Evolutionary conservation across 1,140 invertebrate species (phyloP).

Genomic region (Ganaspis sp.): DNA sequence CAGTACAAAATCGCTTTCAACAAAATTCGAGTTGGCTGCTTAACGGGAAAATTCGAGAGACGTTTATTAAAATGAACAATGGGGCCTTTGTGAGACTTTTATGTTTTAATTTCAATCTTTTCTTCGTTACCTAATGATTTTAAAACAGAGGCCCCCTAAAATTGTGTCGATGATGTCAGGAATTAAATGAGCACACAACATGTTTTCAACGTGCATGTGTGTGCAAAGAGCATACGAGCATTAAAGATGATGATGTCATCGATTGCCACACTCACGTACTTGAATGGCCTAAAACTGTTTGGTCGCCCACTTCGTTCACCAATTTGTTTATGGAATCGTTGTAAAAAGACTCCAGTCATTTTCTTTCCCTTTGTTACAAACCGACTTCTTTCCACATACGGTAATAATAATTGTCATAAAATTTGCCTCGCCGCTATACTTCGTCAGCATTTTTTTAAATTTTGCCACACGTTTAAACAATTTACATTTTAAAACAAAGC

Average conservation of each 20-base stretch:
- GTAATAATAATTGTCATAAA: neutral
- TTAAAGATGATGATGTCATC: constrained; percentile 27
- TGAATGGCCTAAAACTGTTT: constrained; percentile 19
- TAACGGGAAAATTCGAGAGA: neutral
- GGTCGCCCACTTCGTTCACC: constrained; percentile 3
- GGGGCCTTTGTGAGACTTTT: neutral
- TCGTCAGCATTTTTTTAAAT: neutral
- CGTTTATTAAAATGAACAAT: constrained; percentile 2
- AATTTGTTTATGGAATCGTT: neutral
- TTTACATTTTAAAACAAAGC: too few species aligned
- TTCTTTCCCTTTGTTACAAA: neutral
- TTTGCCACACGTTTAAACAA: neutral
- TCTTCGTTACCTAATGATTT: neutral
- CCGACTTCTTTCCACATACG: neutral
- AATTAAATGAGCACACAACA: constrained; percentile 9
- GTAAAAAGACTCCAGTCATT: neutral
- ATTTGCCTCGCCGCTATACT: neutral
- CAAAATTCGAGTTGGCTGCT: neutral
- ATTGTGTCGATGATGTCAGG: constrained; percentile 10
- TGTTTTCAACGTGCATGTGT: constrained; percentile 1
- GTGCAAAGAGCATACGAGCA: neutral
- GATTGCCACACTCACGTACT: constrained; percentile 20
- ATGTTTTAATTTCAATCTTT: constrained; percentile 19
- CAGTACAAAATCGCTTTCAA: too few species aligned
- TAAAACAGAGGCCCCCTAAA: constrained; percentile 22